Percentiles rank a stretch among this genome's conserved stretches.
Conservation (phyloP, 2,113 vertebrate species). For the Centropus bengalensis region DNA sequence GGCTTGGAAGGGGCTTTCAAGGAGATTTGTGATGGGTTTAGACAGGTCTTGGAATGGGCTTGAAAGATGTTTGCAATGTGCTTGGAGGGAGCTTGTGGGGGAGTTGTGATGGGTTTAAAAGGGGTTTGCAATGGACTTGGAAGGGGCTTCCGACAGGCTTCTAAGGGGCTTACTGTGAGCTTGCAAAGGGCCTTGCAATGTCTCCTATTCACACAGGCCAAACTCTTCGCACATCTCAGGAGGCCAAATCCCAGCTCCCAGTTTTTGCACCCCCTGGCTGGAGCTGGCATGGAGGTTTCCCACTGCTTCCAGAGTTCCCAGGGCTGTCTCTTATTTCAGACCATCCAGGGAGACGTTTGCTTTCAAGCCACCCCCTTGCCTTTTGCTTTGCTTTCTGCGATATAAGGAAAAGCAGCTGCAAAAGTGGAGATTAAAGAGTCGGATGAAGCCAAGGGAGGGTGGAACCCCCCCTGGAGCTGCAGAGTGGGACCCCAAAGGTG, state of each 20-base stretch:
- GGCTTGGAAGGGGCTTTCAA: not conserved
- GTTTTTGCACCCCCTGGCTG: fast-evolving
- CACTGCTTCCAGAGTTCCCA: not conserved
- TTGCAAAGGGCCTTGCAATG: too few species aligned
- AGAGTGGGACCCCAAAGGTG: not conserved
- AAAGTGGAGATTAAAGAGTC: not conserved
- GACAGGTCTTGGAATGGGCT: fast-evolving
- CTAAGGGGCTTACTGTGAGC: too few species aligned
- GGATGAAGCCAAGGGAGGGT: not conserved
- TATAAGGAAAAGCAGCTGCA: not conserved
- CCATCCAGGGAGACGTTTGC: not conserved
- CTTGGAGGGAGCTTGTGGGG: fast-evolving
- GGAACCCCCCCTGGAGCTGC: not conserved
- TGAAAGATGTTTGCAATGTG: too few species aligned
- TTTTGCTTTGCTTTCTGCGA: fast-evolving
- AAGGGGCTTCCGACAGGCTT: not conserved
- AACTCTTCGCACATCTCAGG: fast-evolving
- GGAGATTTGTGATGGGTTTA: fast-evolving
- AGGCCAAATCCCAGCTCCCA: not conserved
- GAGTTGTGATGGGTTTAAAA: fast-evolving
- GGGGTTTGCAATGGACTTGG: fast-evolving
- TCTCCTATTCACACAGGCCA: fast-evolving
- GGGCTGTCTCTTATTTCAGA: not conserved
- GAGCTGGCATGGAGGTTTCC: fast-evolving
- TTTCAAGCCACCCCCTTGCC: not conserved